Conservation (phyloP, 2,113 vertebrate genomes). For the Channa argus region DNA sequence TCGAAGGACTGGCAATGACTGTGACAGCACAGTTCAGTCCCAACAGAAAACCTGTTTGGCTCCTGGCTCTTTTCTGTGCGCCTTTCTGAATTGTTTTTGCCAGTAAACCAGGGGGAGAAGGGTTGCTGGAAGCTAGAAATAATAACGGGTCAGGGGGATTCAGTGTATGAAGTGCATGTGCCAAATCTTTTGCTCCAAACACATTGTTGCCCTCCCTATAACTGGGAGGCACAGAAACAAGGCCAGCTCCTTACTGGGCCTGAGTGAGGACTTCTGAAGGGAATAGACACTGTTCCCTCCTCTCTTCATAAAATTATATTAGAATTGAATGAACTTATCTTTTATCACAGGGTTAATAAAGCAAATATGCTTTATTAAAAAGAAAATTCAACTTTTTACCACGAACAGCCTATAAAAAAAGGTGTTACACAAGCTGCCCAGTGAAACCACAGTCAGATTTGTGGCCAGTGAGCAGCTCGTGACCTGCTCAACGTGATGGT, state of each 20-base stretch:
- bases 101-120: constrained; percentile 17
- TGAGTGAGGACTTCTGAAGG: neutral
- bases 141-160: constrained; percentile 25
- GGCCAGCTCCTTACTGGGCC: constrained; percentile 33
- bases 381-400: too few species aligned
- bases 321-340: too few species aligned
- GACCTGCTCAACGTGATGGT: too few species aligned
- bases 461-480: too few species aligned
- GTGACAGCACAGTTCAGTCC: neutral
- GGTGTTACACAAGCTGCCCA: too few species aligned
- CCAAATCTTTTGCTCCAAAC: constrained; percentile 41
- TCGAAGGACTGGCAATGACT: neutral
- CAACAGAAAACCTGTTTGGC: neutral
- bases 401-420: too few species aligned
- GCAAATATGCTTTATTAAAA: too few species aligned
- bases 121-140: constrained; percentile 38
- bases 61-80: neutral
- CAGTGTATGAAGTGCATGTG: constrained; percentile 15
- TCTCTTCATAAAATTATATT: too few species aligned
- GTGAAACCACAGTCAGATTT: too few species aligned
- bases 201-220: constrained; percentile 9
- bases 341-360: too few species aligned
- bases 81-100: neutral
- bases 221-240: constrained; percentile 45
- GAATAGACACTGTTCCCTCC: too few species aligned